phyloP scores from a whole-genome alignment of 2,797 vertebrate genomes.

The Malurus splendens region DNA sequence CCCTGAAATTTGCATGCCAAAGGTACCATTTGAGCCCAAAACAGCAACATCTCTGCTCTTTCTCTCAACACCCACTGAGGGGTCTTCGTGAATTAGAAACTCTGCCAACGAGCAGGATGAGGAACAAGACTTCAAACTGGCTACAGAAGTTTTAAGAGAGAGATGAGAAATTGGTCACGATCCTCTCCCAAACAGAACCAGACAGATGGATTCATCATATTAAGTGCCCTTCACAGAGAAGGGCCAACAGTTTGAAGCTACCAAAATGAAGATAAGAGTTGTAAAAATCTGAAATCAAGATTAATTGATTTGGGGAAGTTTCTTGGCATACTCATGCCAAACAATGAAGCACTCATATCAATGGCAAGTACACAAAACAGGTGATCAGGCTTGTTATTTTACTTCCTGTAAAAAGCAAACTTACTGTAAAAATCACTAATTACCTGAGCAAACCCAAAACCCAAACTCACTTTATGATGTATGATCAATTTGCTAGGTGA shows the following conservation, averaged over 20 bases:
- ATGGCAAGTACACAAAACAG: not conserved
- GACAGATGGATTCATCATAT: not conserved
- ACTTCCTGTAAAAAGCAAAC: not conserved
- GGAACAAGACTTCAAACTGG: not conserved
- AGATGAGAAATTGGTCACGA: not conserved
- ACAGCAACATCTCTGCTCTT: not conserved
- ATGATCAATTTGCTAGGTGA: not conserved
- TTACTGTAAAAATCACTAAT: not conserved
- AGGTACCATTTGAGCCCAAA: not conserved
- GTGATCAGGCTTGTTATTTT: not conserved
- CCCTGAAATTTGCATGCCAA: not conserved
- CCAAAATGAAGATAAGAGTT: not conserved
- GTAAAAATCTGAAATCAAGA: not conserved
- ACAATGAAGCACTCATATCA: not conserved
- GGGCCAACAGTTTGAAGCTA: not conserved
- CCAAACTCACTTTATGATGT: not conserved
- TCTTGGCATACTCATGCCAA: not conserved
- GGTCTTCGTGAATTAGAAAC: not conserved
- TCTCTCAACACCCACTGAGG: not conserved
- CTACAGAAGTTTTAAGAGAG: not conserved
- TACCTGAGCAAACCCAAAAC: not conserved
- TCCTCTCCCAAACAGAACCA: not conserved
- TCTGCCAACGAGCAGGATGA: not conserved
- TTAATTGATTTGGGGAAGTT: not conserved
- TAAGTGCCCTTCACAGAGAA: not conserved